A percentile compares a stretch with the other conserved stretches of the same genome.
These are phyloP conservation scores for Gymnoscopelus microlampas DNA, from an alignment of 2,797 vertebrate species.

Conservation along the genomic window DNA sequence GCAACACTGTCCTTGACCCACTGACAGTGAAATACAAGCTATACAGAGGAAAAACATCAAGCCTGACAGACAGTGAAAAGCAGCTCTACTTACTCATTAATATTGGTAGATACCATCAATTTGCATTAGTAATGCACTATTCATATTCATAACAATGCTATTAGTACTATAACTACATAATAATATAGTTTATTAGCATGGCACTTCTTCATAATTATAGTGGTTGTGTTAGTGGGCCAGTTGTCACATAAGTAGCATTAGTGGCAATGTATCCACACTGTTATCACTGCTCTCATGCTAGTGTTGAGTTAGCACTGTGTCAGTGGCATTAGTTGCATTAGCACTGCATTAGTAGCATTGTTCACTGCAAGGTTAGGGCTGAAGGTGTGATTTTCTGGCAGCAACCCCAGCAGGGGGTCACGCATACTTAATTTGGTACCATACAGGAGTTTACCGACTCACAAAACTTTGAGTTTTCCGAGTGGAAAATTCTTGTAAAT, in stretches of 20 bases:
- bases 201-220: neutral
- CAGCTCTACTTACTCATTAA: neutral
- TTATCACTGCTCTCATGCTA: neutral
- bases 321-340: neutral
- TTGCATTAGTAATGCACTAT: too few relatives aligned
- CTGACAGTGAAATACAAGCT: conserved; percentile 53
- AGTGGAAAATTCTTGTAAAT: too few relatives aligned
- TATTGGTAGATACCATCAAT: too few relatives aligned
- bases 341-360: neutral
- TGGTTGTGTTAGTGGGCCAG: conserved; percentile 10
- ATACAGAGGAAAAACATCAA: conserved; percentile 32
- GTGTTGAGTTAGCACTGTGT: neutral
- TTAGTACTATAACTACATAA: too few relatives aligned
- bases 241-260: conserved; percentile 5
- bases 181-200: too few relatives aligned
- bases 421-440: too few relatives aligned
- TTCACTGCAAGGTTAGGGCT: too few relatives aligned
- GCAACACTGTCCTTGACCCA: conserved; percentile 69
- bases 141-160: too few relatives aligned
- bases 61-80: conserved; percentile 13
- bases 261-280: neutral
- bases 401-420: too few relatives aligned
- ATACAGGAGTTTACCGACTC: too few relatives aligned
- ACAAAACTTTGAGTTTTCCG: too few relatives aligned
- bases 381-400: too few relatives aligned